Percentiles rank a stretch among this genome's conserved stretches.
These are phyloP conservation scores for Megaceryle alcyon DNA, from an alignment of 2,797 vertebrate genomes.

Conservation along the genomic window DNA sequence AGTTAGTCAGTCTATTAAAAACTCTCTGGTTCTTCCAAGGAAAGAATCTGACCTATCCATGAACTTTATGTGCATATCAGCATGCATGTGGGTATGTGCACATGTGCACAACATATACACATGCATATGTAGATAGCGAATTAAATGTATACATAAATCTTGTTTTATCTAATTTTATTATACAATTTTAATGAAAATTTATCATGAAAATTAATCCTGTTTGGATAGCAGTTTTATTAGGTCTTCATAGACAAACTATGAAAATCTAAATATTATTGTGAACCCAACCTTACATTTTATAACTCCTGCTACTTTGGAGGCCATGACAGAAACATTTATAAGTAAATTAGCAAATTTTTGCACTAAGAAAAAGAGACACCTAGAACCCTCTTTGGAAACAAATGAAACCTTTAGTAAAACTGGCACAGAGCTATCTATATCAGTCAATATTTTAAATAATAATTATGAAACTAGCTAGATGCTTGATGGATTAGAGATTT, in stretches of 20 bases:
- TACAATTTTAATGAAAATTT: background rate
- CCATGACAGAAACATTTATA: background rate
- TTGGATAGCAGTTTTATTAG: background rate
- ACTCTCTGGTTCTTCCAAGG: background rate
- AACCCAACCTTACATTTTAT: background rate
- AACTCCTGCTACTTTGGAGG: background rate
- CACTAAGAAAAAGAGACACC: background rate
- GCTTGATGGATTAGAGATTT: background rate
- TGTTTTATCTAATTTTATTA: background rate
- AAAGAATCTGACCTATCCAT: background rate
- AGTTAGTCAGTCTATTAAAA: background rate
- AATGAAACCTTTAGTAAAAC: background rate
- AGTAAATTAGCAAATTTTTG: background rate
- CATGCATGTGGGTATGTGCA: background rate
- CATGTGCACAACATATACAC: background rate
- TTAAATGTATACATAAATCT: background rate
- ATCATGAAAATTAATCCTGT: background rate
- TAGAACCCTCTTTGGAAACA: background rate
- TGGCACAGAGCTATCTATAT: background rate
- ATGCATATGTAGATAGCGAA: background rate
- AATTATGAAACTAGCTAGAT: background rate
- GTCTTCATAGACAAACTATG: background rate
- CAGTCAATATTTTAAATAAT: background rate
- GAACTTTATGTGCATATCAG: background rate
- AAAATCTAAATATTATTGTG: background rate